Percentiles rank a stretch among this genome's conserved stretches.
Evolutionary conservation across 2,113 vertebrate genomes (phyloP).

Genomic region (Otocyon megalotis): DNA sequence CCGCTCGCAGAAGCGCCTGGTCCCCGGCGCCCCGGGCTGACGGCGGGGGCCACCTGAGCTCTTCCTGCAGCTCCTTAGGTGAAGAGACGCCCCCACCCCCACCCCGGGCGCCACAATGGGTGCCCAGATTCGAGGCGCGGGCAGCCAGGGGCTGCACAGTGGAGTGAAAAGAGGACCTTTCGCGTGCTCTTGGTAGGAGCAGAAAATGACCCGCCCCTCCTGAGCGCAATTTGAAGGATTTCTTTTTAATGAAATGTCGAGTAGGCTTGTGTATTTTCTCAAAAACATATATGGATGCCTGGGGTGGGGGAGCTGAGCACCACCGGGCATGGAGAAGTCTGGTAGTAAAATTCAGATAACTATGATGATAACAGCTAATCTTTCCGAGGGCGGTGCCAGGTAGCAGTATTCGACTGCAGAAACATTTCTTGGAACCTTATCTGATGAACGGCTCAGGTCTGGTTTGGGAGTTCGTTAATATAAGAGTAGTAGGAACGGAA

Average conservation of each 20-base stretch:
- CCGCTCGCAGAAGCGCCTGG: background rate
- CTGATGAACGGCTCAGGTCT: background rate
- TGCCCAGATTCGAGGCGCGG: background rate
- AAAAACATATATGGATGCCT: background rate
- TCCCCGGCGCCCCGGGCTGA: background rate
- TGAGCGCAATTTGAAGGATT: background rate
- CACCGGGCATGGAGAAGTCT: background rate
- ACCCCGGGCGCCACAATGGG: accelerated
- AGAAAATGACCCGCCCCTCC: too few species aligned
- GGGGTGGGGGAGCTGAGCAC: background rate
- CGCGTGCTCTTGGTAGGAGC: too few species aligned
- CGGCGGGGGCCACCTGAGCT: background rate
- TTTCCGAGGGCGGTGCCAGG: accelerated
- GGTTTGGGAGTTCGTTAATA: accelerated
- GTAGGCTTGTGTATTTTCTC: background rate
- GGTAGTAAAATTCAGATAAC: background rate
- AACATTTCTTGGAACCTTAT: accelerated
- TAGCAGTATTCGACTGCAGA: accelerated
- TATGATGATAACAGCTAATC: accelerated
- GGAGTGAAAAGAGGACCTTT: background rate
- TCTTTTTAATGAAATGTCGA: background rate
- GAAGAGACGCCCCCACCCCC: background rate
- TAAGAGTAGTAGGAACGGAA: accelerated
- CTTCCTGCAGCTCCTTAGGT: background rate
- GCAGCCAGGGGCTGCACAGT: background rate